Conservation (phyloP, 1,140 invertebrate genomes). For the Cyclina sinensis region DNA sequence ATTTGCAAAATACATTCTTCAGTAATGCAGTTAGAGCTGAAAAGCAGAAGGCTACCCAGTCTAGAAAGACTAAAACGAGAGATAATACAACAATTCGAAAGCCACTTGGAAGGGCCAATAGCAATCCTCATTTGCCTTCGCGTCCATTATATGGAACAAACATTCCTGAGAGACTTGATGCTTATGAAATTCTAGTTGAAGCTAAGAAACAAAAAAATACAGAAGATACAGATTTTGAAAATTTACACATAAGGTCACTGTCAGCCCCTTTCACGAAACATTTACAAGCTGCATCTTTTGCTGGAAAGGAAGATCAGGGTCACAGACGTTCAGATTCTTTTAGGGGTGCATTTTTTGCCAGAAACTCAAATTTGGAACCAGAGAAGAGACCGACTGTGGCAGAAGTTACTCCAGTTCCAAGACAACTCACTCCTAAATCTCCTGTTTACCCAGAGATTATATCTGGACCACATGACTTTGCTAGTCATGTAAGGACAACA, state of each 20-base stretch:
- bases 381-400: conserved; percentile 48
- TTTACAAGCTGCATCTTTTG: conserved; percentile 9
- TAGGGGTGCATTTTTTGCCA: conserved; percentile 75
- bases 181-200: conserved; percentile 83
- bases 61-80: not conserved
- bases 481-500: conserved; percentile 26
- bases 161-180: conserved; percentile 75
- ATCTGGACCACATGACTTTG: conserved; percentile 67
- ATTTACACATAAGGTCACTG: conserved; percentile 77
- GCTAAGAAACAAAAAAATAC: conserved; percentile 67
- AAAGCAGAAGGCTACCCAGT: conserved; percentile 1
- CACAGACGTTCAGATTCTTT: conserved; percentile 71
- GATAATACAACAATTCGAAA: not conserved
- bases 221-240: conserved; percentile 48
- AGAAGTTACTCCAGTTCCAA: conserved; percentile 26
- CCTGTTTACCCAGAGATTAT: conserved; percentile 37
- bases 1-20: conserved; percentile 28
- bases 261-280: conserved; percentile 77
- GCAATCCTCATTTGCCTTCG: not conserved
- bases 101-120: not conserved
- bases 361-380: not conserved
- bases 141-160: conserved; percentile 78
- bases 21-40: conserved; percentile 48
- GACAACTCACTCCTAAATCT: conserved; percentile 31
- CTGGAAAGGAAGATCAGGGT: conserved; percentile 5